Base-by-base conservation (phyloP, 2,113 vertebrate genomes). In the Boulengeromyrus knoepffleri region DNA sequence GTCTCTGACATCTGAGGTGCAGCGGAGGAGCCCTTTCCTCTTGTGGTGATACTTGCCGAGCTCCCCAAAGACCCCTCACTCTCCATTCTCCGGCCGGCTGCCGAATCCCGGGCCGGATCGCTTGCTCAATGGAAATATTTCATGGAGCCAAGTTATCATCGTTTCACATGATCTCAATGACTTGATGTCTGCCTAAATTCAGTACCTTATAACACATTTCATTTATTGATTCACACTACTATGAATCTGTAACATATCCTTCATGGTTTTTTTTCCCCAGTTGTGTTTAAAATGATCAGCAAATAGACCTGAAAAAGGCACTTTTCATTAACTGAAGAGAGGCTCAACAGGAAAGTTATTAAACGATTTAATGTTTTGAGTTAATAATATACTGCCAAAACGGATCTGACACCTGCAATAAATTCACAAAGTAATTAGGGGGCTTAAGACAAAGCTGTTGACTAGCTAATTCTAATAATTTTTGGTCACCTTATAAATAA, bases 311-410 rank as follows among this genome's bases (percentile, higher is more conserved):
- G 36, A 83, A 21, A 45, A 45, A 83, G 19, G 5, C 36, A 42
- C 39, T 24, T 83, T 45, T 27, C 42, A 7, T 83, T 24, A 21
- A 17, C n/a, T 39, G 77, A 39, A 42, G 6, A 45, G 42, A 21
- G 31, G 39, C 21, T 85, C 83, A 85, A 24, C 17, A 10, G 21
- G 74, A 80, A 80, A 42, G 74, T 80, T 46, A 47, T 45, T 17
- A 85, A 47, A 47, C 12, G 83, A 85, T 42, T 85, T 45, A 85
- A 85, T 85, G 45, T 85, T 85, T 46, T 85, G 83, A 85, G 83
- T 47, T 47, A 85, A 85, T 45, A 46, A 47, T 46, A 85, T 46
- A 85, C 39, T 80, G 74, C 39, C 31, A 86, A 49, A 86, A 86
- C 24, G 42, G 42, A n/a, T 49, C 46, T 85, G 84, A 86, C 9